phyloP scores from a whole-genome alignment of 2,888 invertebrate genomes.

The Clunio marinus region DNA sequence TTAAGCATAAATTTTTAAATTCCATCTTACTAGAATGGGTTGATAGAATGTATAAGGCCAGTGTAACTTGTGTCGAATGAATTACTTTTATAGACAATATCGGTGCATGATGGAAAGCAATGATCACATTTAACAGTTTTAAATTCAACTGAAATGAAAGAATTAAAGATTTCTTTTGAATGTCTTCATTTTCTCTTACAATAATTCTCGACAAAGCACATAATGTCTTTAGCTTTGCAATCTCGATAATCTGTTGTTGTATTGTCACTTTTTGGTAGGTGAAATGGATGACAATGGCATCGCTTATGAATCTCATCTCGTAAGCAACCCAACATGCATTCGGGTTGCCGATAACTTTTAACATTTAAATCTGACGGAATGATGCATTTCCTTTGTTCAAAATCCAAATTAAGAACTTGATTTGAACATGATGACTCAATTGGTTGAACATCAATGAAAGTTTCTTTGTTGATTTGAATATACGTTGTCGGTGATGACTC shows the following conservation, averaged over 20 bases:
- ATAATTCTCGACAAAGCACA: constrained; percentile 47
- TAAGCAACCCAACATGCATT: constrained; percentile 48
- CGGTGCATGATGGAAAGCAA: constrained; percentile 50
- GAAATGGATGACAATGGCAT: constrained; percentile 50
- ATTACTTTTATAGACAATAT: constrained; percentile 48
- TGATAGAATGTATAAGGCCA: constrained; percentile 43
- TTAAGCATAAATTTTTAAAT: neutral
- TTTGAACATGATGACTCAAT: constrained; percentile 47
- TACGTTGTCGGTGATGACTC: constrained; percentile 48
- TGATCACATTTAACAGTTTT: constrained; percentile 48
- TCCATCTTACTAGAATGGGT: constrained; percentile 47
- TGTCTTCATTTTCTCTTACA: too few species aligned
- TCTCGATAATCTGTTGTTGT: constrained; percentile 43
- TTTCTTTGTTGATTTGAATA: constrained; percentile 48
- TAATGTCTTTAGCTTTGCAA: constrained; percentile 47
- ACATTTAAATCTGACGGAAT: constrained; percentile 46
- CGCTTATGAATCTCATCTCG: constrained; percentile 45
- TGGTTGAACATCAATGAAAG: constrained; percentile 49
- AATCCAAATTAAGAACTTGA: constrained; percentile 48
- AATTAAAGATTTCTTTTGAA: neutral
- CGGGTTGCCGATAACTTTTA: constrained; percentile 47
- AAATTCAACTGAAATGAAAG: constrained; percentile 45
- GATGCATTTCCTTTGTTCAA: constrained; percentile 48
- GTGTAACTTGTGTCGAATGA: constrained; percentile 45
- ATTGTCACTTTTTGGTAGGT: constrained; percentile 45